phyloP scores from a whole-genome alignment of 2,113 vertebrate genomes.

The Amia ocellicauda region DNA sequence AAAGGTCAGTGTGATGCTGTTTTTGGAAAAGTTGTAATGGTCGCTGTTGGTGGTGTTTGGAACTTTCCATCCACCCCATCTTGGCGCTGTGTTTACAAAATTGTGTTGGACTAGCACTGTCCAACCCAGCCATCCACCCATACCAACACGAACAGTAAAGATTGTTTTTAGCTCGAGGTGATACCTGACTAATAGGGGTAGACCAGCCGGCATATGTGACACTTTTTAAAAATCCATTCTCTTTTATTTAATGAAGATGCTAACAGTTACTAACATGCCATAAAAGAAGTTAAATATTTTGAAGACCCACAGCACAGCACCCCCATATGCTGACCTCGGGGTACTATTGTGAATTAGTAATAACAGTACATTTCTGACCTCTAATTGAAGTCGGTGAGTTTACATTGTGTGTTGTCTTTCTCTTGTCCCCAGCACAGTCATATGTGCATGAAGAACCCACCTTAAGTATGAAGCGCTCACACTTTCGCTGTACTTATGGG shows the following conservation, averaged over 20 bases:
- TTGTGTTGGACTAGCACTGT: conserved; percentile 43
- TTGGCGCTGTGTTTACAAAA: conserved; percentile 60
- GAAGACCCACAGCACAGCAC: neutral
- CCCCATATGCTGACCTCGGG: neutral
- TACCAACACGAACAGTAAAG: conserved; percentile 27
- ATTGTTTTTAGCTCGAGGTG: conserved; percentile 25
- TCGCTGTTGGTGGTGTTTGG: conserved; percentile 36
- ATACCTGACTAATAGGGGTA: conserved; percentile 18
- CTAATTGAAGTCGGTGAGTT: too few relatives aligned
- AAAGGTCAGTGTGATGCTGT: neutral
- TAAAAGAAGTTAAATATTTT: neutral
- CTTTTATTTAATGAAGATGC: neutral
- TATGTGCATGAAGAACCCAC: conserved; percentile 20
- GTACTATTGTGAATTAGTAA: neutral
- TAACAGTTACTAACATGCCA: neutral
- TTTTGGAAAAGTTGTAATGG: neutral
- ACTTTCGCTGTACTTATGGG: neutral
- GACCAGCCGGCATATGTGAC: conserved; percentile 1
- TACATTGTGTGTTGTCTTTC: too few relatives aligned
- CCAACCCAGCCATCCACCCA: conserved; percentile 47
- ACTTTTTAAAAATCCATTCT: conserved; percentile 26
- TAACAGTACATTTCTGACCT: too few relatives aligned
- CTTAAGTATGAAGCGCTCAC: neutral
- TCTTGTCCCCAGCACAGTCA: conserved; percentile 23
- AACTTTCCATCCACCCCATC: conserved; percentile 51